Evolutionary conservation across 1,140 invertebrate genomes (phyloP).

Genomic region (Sinella curviseta): DNA sequence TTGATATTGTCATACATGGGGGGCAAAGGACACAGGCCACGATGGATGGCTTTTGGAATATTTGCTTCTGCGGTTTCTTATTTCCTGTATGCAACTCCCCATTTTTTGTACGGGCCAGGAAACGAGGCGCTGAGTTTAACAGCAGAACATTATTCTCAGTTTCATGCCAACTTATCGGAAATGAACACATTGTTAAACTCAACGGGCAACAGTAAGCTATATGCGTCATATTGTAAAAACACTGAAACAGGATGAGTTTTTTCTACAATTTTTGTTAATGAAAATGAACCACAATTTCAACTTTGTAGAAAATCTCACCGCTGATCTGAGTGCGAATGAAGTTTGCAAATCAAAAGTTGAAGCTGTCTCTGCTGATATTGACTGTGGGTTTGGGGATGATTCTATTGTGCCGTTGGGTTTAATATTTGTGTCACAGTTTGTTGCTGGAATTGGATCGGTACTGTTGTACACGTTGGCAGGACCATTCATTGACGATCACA

Average conservation of each 20-base stretch:
- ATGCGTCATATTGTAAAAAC: no score
- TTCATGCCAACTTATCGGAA: not conserved
- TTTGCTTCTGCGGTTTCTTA: slow-evolving; percentile 68
- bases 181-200: not conserved
- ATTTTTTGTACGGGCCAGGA: slow-evolving; percentile 72
- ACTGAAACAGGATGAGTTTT: not conserved
- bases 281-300: not conserved
- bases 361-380: not conserved
- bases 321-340: not conserved
- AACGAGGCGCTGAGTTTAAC: slow-evolving; percentile 67
- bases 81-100: slow-evolving; percentile 68
- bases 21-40: slow-evolving; percentile 61
- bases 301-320: not conserved
- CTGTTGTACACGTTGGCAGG: slow-evolving; percentile 67
- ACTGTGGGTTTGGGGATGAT: slow-evolving; percentile 13
- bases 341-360: not conserved
- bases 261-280: not conserved
- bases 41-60: slow-evolving; percentile 66
- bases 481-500: slow-evolving; percentile 69
- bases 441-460: slow-evolving; percentile 69
- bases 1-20: slow-evolving; percentile 62
- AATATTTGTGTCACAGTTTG: slow-evolving; percentile 68
- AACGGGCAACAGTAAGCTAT: not conserved
- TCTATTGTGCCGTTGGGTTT: slow-evolving; percentile 58
- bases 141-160: slow-evolving; percentile 59